Conservation (phyloP, 1,140 invertebrate species). For the Macrocentrus cingulum region DNA sequence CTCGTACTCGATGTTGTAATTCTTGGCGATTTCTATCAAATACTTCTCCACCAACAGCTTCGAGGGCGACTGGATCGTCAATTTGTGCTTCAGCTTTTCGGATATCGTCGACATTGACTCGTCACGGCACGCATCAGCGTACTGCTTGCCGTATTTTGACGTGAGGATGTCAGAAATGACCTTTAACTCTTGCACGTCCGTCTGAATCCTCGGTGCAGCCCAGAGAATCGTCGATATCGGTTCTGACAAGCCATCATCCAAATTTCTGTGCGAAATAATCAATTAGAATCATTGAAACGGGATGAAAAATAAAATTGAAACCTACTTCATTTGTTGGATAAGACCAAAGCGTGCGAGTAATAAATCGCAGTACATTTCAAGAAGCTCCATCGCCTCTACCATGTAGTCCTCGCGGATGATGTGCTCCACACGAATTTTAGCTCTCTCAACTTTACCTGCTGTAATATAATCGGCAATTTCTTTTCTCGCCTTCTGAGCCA, state of each 20-base stretch:
- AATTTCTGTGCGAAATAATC: conserved; percentile 62
- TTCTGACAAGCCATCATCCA: conserved; percentile 94
- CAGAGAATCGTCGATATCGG: conserved; percentile 95
- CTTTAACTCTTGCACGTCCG: conserved; percentile 87
- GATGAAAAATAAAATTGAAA: conserved; percentile 20
- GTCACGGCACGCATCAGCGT: conserved; percentile 81
- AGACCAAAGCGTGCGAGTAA: conserved; percentile 96
- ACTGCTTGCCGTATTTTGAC: conserved; percentile 93
- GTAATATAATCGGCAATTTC: conserved; percentile 97
- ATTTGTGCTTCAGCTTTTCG: conserved; percentile 94
- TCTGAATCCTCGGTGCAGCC: conserved; percentile 87
- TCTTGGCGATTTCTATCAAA: conserved; percentile 94
- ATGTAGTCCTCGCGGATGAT: conserved; percentile 99
- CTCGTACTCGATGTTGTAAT: conserved; percentile 88
- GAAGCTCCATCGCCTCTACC: conserved; percentile 98
- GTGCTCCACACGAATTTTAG: conserved; percentile 96
- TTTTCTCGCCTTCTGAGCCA: conserved; percentile 91
- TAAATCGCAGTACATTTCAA: conserved; percentile 99
- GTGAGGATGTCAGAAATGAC: conserved; percentile 87
- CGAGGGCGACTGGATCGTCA: conserved; percentile 93
- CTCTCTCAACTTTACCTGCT: conserved; percentile 87
- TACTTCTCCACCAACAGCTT: conserved; percentile 96
- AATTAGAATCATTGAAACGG: too few species aligned
- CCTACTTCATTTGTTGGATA: conserved; percentile 94
- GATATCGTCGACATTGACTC: conserved; percentile 82